Evolutionary conservation across 2,113 vertebrate genomes (phyloP).

Genomic region (Hypanus sabinus): DNA sequence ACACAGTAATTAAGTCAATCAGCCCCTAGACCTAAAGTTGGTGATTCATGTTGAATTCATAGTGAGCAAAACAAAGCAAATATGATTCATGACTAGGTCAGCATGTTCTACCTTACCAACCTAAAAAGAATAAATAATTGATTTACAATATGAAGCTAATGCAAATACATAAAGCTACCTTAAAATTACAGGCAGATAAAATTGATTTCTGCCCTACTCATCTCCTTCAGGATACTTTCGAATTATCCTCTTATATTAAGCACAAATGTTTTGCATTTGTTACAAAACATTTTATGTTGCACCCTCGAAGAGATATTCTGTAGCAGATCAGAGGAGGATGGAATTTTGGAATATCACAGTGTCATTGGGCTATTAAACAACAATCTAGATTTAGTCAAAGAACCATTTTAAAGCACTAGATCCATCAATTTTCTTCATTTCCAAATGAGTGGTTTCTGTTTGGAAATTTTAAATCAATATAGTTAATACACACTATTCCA

Average conservation of each 20-base stretch:
- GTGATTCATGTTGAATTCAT: conserved; percentile 23
- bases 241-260: not conserved
- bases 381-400: not conserved
- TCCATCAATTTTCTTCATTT: not conserved
- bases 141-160: not conserved
- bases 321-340: too few relatives aligned
- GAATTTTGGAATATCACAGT: not conserved
- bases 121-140: conserved; percentile 26
- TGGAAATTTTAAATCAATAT: not conserved
- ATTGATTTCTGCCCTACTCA: not conserved
- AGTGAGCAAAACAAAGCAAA: conserved; percentile 6
- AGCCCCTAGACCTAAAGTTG: not conserved
- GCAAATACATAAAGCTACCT: not conserved
- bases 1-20: not conserved
- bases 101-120: not conserved
- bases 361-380: not conserved
- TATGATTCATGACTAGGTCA: conserved; percentile 27
- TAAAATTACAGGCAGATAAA: conserved; percentile 21
- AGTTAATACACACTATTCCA: not conserved
- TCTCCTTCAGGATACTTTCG: not conserved
- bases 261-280: not conserved
- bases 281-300: not conserved
- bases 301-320: not conserved
- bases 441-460: not conserved
- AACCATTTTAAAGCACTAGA: not conserved